Percentiles rank a stretch among this genome's conserved stretches.
Conservation (phyloP, 2,888 invertebrate genomes). For the Anaspis maculata region DNA sequence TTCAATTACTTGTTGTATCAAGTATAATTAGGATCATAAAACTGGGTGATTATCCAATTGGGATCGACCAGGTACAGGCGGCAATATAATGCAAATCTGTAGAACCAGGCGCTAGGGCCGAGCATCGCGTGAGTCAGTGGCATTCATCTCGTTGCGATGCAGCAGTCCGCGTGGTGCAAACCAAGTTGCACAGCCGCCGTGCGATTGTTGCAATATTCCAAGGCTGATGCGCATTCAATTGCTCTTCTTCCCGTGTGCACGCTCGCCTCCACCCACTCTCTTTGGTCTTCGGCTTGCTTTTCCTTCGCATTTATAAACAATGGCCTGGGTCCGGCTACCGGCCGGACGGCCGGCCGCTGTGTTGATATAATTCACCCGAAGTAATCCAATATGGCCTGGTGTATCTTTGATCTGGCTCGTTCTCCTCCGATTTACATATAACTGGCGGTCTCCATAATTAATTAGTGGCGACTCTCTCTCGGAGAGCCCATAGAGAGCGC, state of each 20-base stretch:
- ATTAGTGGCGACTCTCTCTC: constrained; percentile 2
- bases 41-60: constrained; percentile 8
- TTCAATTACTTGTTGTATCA: constrained; percentile 11
- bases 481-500: no score
- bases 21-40: constrained; percentile 11
- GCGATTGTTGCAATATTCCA: no score
- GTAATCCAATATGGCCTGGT: constrained; percentile 13
- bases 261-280: no score
- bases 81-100: constrained; percentile 9
- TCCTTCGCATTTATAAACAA: constrained; percentile 11
- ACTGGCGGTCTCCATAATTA: constrained; percentile 10
- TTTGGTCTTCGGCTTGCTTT: constrained; percentile 5
- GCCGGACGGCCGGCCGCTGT: no score
- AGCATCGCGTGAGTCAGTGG: no score
- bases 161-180: no score
- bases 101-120: constrained; percentile 8
- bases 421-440: constrained; percentile 12
- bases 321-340: constrained; percentile 10
- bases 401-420: constrained; percentile 13
- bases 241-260: no score
- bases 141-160: no score
- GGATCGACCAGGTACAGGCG: constrained; percentile 1
- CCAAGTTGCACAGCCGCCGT: no score
- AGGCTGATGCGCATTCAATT: no score
- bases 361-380: constrained; percentile 9